Evolutionary conservation across 2,113 vertebrate species (phyloP), one percentile per base, ranked within the genome.

Genomic region (Pantherophis guttatus): DNA sequence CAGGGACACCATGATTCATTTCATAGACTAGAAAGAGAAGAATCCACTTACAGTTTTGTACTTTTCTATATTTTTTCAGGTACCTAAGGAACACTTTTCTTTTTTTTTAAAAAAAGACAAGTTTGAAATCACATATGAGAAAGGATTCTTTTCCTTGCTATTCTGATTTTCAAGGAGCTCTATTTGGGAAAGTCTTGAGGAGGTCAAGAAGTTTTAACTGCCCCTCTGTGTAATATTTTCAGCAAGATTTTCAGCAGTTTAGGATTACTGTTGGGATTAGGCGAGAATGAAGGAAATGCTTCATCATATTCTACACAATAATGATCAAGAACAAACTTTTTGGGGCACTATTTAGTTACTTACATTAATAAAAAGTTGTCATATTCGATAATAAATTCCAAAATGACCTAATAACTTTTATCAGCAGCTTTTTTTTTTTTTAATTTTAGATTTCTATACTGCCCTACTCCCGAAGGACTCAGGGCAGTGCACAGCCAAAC

Each of bases 121-220:
- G 19, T 48, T 95, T 96, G 53, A 90, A 96, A 93, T 95, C 94
- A 93, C 94, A 94, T 94, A 94, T 94, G 91, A 96, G 92, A 95
- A 96, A 91, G 90, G 94, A 23, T 93, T 92, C 94, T 95, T 95
- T 96, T 24, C 94, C 85, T 95, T 95, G 92, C 96, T 95, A 96
- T 96, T 95, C 44, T 96, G 88, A 95, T 91, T 95, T 95, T 96
- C 8, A 96, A 94, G 91, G 88, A 95, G 52, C 1, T 96, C 95
- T 97, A 62, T 88, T 95, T 94, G 91, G 90, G 55, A 96, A 96
- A 94, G 94, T 96, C 93, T 96, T 96, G 92, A 96, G 92, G 93
- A 97, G 95, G 94, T 96, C 96, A 95, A 91, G 57, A 95, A 94
- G 94, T 94, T 96, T 97, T 89, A 96, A 96, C 70, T 96, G 24